Evolutionary conservation across 2,797 vertebrate species (phyloP).

Genomic region (Chromobotia macracanthus): DNA sequence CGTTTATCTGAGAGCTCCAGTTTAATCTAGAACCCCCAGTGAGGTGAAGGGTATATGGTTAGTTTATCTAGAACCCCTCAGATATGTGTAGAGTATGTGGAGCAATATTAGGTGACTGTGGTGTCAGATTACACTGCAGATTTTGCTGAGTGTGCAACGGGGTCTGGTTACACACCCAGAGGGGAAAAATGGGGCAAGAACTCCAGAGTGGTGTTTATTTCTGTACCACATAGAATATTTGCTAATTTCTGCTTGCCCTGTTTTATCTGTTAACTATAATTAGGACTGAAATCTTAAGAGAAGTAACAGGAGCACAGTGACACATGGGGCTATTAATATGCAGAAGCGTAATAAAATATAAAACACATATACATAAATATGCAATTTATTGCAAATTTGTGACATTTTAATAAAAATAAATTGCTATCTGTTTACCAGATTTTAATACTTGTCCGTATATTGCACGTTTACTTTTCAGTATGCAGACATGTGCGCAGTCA

Average conservation of each 20-base stretch:
- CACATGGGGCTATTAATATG: background rate
- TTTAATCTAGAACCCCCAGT: conserved; percentile 28
- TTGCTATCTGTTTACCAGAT: background rate
- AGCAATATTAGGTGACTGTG: conserved; percentile 31
- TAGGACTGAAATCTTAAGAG: background rate
- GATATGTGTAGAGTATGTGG: conserved; percentile 25
- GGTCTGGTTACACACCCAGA: conserved; percentile 33
- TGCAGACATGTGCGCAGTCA: conserved; percentile 14
- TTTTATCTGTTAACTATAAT: conserved; percentile 7
- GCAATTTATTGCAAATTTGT: background rate
- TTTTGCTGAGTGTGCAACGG: conserved; percentile 47
- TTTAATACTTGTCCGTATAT: background rate
- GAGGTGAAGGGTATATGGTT: conserved; percentile 21
- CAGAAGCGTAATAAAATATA: background rate
- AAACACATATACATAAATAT: background rate
- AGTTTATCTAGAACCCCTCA: conserved; percentile 10
- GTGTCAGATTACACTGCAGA: conserved; percentile 49
- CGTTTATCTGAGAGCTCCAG: background rate
- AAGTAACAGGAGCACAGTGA: no score
- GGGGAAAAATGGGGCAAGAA: background rate
- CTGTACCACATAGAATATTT: background rate
- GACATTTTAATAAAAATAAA: background rate
- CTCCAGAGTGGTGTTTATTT: background rate
- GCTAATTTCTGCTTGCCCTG: background rate
- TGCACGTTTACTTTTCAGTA: background rate